A percentile compares a stretch with the other conserved stretches of the same genome.
phyloP scores from a whole-genome alignment of 2,888 invertebrate species.

The Odiellus spinosus region DNA sequence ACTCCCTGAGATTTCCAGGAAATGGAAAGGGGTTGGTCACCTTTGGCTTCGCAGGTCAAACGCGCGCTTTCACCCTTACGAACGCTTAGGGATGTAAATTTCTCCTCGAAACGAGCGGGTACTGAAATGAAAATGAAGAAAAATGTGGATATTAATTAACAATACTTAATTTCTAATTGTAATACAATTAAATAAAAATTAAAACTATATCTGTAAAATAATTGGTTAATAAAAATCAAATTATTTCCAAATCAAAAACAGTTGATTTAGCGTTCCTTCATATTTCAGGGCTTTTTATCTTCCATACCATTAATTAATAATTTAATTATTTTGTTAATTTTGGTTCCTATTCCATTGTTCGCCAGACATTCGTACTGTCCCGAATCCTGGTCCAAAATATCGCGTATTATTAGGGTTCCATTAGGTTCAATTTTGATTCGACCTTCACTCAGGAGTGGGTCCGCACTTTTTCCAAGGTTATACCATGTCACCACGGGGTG shows the following conservation, averaged over 20 bases:
- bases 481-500: constrained; percentile 5
- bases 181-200: too few species aligned
- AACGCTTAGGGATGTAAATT: constrained; percentile 17
- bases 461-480: constrained; percentile 2
- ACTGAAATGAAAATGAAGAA: constrained; percentile 12
- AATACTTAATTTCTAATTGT: too few species aligned
- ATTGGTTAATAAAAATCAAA: too few species aligned
- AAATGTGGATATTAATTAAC: too few species aligned
- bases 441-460: too few species aligned
- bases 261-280: too few species aligned
- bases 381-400: constrained; percentile 1
- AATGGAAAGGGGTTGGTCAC: constrained; percentile 19
- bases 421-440: constrained; percentile 5
- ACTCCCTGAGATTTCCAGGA: constrained; percentile 18
- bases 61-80: constrained; percentile 18
- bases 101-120: constrained; percentile 20
- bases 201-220: too few species aligned
- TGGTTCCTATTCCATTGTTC: constrained; percentile 4
- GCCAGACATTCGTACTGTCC: constrained; percentile 7
- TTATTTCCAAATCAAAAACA: too few species aligned
- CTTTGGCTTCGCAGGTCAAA: constrained; percentile 18
- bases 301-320: too few species aligned
- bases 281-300: too few species aligned
- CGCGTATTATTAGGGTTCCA: constrained; percentile 9
- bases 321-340: constrained; percentile 5